Evolutionary conservation across 2,113 vertebrate genomes (phyloP).

Genomic region (Triplophysa siluroides): DNA sequence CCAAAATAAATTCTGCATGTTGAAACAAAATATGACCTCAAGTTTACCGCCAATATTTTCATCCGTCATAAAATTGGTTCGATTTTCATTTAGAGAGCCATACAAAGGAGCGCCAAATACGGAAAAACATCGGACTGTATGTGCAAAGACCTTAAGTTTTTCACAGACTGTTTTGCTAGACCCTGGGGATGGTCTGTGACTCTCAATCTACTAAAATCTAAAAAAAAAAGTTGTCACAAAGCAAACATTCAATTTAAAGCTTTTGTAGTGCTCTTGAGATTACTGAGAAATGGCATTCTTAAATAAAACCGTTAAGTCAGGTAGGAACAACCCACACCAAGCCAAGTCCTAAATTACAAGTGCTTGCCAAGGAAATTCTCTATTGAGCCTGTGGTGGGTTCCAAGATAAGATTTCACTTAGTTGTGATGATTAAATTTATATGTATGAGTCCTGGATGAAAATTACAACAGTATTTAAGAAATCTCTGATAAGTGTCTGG

Average conservation of each 20-base stretch:
- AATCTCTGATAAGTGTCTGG: slow-evolving; percentile 10
- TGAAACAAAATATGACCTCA: no score
- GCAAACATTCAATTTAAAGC: background rate
- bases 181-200: background rate
- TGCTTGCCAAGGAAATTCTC: slow-evolving; percentile 12
- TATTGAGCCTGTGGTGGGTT: background rate
- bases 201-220: background rate
- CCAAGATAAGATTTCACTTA: slow-evolving; percentile 9
- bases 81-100: no score
- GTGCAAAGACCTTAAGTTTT: no score
- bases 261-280: background rate
- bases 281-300: slow-evolving; percentile 6
- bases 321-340: background rate
- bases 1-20: no score
- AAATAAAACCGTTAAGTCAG: background rate
- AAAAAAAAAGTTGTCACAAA: background rate
- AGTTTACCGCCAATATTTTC: no score
- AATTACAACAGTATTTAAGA: background rate
- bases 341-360: background rate
- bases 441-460: background rate
- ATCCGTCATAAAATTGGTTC: no score
- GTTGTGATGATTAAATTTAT: background rate
- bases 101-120: no score
- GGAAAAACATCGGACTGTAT: no score
- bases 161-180: background rate